A percentile compares a stretch with the other conserved stretches of the same genome.
These are phyloP conservation scores for Gymnothorax reevesii DNA, from an alignment of 2,797 vertebrate genomes.

Conservation along the genomic window DNA sequence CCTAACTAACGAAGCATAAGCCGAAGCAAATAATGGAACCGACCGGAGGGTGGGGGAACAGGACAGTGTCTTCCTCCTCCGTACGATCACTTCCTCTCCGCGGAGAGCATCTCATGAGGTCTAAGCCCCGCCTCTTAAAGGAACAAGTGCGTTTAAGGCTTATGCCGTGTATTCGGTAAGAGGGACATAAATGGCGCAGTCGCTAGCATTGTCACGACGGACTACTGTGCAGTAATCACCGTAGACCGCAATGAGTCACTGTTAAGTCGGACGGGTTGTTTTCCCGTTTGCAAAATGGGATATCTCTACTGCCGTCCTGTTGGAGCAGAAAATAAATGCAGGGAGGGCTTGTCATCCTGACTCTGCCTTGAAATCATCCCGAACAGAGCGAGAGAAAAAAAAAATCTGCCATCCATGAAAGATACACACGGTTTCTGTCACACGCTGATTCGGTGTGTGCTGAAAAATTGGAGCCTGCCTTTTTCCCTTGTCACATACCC, in stretches of 20 bases:
- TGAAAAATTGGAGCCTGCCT: background rate
- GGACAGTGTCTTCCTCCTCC: slow-evolving; percentile 54
- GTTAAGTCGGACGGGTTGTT: background rate
- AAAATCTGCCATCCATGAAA: background rate
- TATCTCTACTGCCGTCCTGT: background rate
- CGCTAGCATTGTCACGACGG: background rate
- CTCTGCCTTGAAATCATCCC: background rate
- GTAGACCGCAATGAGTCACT: background rate
- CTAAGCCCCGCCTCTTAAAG: slow-evolving; percentile 69
- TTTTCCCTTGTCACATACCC: background rate
- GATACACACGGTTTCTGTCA: background rate
- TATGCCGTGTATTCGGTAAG: slow-evolving; percentile 3
- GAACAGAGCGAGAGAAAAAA: background rate
- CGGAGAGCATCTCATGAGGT: slow-evolving; percentile 46
- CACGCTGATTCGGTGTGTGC: background rate
- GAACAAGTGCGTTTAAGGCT: slow-evolving; percentile 63
- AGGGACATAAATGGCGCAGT: background rate
- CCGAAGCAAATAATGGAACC: slow-evolving; percentile 70
- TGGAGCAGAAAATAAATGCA: background rate
- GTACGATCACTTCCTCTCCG: slow-evolving; percentile 49
- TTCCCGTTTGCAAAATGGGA: background rate
- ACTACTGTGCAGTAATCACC: background rate
- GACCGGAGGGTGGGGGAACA: slow-evolving; percentile 56
- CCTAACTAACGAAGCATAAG: slow-evolving; percentile 75
- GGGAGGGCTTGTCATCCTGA: background rate